Evolutionary conservation across 2,888 invertebrate species (phyloP).

Genomic region (Sinhomidia bicolor): DNA sequence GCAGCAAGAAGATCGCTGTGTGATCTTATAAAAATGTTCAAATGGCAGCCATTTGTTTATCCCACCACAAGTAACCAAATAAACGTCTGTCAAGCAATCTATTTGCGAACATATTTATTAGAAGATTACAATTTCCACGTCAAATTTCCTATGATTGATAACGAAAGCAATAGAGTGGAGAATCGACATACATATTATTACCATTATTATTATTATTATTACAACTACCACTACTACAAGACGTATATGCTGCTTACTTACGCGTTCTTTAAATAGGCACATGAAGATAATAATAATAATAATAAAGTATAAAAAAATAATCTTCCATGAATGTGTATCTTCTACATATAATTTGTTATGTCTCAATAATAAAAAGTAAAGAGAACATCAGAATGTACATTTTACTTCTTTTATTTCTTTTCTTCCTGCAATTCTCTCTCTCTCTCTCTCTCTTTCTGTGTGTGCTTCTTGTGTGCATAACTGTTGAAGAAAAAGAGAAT

Average conservation of each 20-base stretch:
- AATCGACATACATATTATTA: constrained; percentile 19
- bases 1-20: too few species aligned
- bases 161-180: constrained; percentile 36
- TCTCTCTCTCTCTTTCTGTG: neutral
- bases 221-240: too few species aligned
- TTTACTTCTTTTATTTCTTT: neutral
- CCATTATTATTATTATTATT: neutral
- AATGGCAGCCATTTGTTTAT: neutral
- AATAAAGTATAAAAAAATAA: too few species aligned
- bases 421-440: neutral
- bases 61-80: constrained; percentile 11
- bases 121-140: constrained; percentile 50
- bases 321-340: neutral
- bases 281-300: too few species aligned
- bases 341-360: neutral
- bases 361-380: neutral
- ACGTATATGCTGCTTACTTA: neutral
- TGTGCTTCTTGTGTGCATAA: too few species aligned
- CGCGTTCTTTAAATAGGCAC: neutral
- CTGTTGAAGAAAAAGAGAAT: neutral
- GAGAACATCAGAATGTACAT: neutral
- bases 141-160: constrained; percentile 60
- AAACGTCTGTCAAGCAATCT: constrained; percentile 21
- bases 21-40: neutral
- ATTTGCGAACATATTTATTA: constrained; percentile 16